These are phyloP conservation scores for Sesia bembeciformis DNA, from an alignment of 2,888 invertebrate genomes.

Conservation along the genomic window DNA sequence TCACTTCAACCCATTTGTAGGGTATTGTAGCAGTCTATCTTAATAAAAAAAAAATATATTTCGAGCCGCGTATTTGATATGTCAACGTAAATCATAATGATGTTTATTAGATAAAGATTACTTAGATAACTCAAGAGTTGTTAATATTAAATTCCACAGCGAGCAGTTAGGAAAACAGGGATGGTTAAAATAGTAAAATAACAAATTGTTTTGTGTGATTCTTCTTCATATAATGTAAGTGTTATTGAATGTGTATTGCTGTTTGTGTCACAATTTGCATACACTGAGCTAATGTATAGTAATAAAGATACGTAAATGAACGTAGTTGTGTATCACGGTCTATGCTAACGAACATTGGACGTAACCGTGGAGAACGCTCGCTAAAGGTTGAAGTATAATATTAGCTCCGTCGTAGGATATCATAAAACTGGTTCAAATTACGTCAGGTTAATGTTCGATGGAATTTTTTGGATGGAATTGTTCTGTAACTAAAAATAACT, in stretches of 20 bases:
- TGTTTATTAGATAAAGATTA: constrained; percentile 64
- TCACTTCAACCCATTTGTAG: constrained; percentile 65
- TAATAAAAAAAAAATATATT: constrained; percentile 59
- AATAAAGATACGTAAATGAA: constrained; percentile 27
- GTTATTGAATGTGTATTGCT: constrained; percentile 67
- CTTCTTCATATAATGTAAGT: constrained; percentile 61
- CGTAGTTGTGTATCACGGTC: constrained; percentile 31
- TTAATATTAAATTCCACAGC: constrained; percentile 58
- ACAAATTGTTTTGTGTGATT: constrained; percentile 64
- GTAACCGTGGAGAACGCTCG: constrained; percentile 41
- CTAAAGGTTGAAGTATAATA: constrained; percentile 58
- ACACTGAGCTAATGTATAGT: constrained; percentile 58
- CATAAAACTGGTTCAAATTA: constrained; percentile 13
- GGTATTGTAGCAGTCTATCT: constrained; percentile 61
- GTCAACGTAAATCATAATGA: constrained; percentile 73
- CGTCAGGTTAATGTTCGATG: constrained; percentile 23
- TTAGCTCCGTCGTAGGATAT: neutral
- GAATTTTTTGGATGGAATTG: constrained; percentile 66
- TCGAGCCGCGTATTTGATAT: constrained; percentile 74
- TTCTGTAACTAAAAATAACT: constrained; percentile 27
- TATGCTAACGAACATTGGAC: constrained; percentile 19
- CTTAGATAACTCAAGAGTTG: constrained; percentile 65
- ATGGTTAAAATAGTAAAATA: constrained; percentile 56
- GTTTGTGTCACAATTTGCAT: constrained; percentile 46
- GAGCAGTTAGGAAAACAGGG: constrained; percentile 73